Evolutionary conservation across 1,140 invertebrate genomes (phyloP).

Genomic region (Temnothorax longispinosus): DNA sequence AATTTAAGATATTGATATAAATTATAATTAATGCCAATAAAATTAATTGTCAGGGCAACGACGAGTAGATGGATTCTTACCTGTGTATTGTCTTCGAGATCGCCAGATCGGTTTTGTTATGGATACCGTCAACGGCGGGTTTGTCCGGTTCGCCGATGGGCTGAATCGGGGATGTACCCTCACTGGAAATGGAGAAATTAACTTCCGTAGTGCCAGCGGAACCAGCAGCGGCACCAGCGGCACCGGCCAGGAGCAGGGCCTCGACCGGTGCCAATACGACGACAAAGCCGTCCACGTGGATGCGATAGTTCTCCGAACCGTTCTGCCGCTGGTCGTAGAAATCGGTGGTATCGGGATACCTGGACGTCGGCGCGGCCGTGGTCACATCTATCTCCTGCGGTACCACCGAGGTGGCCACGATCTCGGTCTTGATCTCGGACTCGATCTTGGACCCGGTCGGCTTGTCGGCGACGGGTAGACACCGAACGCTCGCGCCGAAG

Average conservation of each 20-base stretch:
- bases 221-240: background rate
- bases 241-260: constrained; percentile 81
- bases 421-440: background rate
- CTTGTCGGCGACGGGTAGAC: constrained; percentile 44
- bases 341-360: constrained; percentile 57
- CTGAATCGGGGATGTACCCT: background rate
- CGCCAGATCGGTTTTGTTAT: constrained; percentile 35
- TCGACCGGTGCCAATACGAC: constrained; percentile 89
- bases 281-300: constrained; percentile 89
- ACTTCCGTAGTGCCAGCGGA: no score
- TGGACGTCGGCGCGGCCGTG: background rate
- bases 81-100: constrained; percentile 44
- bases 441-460: constrained; percentile 37
- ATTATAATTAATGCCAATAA: constrained; percentile 21
- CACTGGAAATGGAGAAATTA: background rate
- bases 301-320: constrained; percentile 89
- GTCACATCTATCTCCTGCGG: constrained; percentile 21
- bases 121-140: background rate
- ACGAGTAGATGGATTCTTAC: constrained; percentile 23
- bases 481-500: constrained; percentile 16
- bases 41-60: background rate
- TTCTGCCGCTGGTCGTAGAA: constrained; percentile 90
- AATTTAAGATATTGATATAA: background rate
- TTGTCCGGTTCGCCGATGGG: background rate
- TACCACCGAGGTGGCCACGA: constrained; percentile 28